phyloP scores from a whole-genome alignment of 2,113 vertebrate species.

The Carlito syrichta region DNA sequence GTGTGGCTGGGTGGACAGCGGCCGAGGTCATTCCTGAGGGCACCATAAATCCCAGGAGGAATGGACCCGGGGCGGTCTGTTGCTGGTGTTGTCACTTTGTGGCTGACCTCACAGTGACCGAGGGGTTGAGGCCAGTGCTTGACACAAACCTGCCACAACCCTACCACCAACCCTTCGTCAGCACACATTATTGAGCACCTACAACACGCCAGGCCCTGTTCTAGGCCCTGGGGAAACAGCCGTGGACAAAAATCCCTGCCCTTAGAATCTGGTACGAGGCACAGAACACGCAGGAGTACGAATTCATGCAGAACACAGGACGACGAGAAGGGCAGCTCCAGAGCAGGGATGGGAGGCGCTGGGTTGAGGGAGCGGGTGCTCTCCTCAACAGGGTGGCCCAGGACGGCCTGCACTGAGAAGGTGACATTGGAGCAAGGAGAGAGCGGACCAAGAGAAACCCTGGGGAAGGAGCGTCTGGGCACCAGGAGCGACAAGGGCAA shows the following conservation, averaged over 20 bases:
- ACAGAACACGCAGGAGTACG: background rate
- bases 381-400: no score
- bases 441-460: background rate
- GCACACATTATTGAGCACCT: background rate
- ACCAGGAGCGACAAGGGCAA: background rate
- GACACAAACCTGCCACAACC: background rate
- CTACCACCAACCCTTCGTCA: background rate
- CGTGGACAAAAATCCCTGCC: background rate
- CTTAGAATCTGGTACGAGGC: background rate
- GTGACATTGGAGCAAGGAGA: background rate
- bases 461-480: background rate
- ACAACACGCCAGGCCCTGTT: background rate
- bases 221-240: background rate
- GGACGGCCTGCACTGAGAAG: background rate
- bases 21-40: background rate
- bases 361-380: no score
- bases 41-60: background rate
- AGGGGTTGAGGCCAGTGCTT: background rate
- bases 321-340: background rate
- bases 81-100: background rate
- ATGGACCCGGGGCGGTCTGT: background rate
- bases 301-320: fast-evolving
- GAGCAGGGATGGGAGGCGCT: background rate
- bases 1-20: background rate
- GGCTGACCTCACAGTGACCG: background rate